Evolutionary conservation across 2,797 vertebrate genomes (phyloP).

Genomic region (Propithecus deckenii): DNA sequence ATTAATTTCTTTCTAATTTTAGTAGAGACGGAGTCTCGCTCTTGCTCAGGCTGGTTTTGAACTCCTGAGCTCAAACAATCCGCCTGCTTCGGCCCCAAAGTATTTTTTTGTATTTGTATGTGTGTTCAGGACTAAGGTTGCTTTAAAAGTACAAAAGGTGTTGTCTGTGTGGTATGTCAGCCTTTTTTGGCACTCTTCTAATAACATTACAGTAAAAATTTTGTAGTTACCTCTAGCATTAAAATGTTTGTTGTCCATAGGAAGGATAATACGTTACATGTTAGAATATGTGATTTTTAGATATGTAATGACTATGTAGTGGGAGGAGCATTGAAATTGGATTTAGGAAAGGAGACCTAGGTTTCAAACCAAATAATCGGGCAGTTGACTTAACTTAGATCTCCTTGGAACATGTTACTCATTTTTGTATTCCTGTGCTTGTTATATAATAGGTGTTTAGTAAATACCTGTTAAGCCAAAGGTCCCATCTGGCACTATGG

Average conservation of each 20-base stretch:
- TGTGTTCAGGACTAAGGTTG: background rate
- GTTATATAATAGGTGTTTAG: background rate
- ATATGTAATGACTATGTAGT: background rate
- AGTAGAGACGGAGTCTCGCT: too few species aligned
- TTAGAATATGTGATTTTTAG: constrained; percentile 13
- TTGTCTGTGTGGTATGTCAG: background rate
- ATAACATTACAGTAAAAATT: background rate
- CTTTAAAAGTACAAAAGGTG: background rate
- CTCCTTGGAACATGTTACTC: background rate
- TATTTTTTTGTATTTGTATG: too few species aligned
- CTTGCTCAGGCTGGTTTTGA: too few species aligned
- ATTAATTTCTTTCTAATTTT: too few species aligned
- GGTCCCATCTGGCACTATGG: background rate
- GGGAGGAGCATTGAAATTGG: background rate
- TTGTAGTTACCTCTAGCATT: background rate
- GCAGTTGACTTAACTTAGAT: background rate
- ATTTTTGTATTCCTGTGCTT: background rate
- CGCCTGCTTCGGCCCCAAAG: too few species aligned
- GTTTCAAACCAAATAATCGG: constrained; percentile 9
- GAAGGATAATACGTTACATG: background rate
- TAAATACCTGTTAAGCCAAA: background rate
- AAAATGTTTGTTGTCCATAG: background rate
- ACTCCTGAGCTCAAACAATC: too few species aligned
- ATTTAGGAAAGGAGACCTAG: background rate
- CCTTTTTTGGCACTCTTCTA: background rate